Conservation (phyloP, 2,797 vertebrate genomes). For the Yasuhikotakia modesta region DNA sequence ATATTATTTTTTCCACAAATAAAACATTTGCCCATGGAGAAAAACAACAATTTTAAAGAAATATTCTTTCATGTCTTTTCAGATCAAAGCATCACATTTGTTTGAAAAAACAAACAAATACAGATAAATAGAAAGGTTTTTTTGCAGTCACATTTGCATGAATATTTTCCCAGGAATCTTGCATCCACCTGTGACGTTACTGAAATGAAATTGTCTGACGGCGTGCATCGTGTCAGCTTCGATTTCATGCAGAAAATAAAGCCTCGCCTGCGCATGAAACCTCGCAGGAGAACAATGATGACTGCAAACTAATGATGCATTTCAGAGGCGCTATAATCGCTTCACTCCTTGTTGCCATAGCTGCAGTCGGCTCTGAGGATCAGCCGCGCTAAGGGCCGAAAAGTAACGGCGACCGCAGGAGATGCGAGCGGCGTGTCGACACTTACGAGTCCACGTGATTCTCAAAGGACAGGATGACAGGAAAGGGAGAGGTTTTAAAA, state of each 20-base stretch:
- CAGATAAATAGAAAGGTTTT: not conserved
- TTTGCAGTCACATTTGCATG: not conserved
- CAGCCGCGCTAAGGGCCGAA: slow-evolving; percentile 26
- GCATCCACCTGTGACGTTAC: not conserved
- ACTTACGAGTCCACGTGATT: slow-evolving; percentile 97
- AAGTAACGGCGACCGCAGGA: slow-evolving; percentile 25
- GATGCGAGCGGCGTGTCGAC: slow-evolving; percentile 36
- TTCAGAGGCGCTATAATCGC: slow-evolving; percentile 53
- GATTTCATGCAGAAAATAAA: slow-evolving; percentile 39
- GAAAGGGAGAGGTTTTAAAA: slow-evolving; percentile 94
- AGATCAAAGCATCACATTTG: too few species aligned
- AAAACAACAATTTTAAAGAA: not conserved
- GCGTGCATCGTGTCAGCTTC: slow-evolving; percentile 32
- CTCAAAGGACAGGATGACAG: slow-evolving; percentile 90
- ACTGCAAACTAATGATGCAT: slow-evolving; percentile 58
- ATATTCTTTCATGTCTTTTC: too few species aligned
- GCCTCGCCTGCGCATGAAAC: slow-evolving; percentile 38
- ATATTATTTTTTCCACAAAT: too few species aligned
- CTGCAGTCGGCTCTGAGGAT: slow-evolving; percentile 45
- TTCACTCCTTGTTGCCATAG: slow-evolving; percentile 61
- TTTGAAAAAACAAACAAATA: too few species aligned
- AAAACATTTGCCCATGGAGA: not conserved
- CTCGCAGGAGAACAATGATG: slow-evolving; percentile 45
- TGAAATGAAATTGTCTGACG: slow-evolving; percentile 5
- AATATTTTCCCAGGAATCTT: not conserved